phyloP scores from a whole-genome alignment of 64 coral and sea anemone genomes.

The Stichodactyla helianthus region DNA sequence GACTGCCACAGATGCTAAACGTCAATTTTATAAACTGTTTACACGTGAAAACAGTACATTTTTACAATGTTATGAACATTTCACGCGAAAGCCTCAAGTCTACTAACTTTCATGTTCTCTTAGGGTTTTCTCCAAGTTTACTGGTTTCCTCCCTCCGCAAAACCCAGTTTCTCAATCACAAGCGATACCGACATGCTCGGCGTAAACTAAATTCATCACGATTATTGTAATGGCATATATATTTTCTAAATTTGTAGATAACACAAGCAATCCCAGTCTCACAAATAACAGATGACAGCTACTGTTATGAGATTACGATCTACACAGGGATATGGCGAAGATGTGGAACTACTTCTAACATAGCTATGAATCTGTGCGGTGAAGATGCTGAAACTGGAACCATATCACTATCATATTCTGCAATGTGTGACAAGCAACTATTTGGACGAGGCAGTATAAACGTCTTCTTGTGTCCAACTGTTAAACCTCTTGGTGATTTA shows the following conservation, averaged over 20 bases:
- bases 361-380: constrained; percentile 66
- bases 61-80: too few species aligned
- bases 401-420: constrained; percentile 54
- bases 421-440: constrained; percentile 78
- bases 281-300: constrained; percentile 3
- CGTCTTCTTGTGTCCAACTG: constrained; percentile 28
- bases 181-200: too few species aligned
- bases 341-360: constrained; percentile 80
- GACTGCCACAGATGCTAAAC: too few species aligned
- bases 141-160: too few species aligned
- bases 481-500: constrained; percentile 41
- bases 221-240: too few species aligned
- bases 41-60: too few species aligned
- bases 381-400: constrained; percentile 58
- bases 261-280: constrained; percentile 30
- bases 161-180: too few species aligned
- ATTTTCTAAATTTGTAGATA: constrained; percentile 32
- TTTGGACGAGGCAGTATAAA: constrained; percentile 80
- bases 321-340: constrained; percentile 80
- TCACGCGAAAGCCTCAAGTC: too few species aligned
- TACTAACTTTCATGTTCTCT: too few species aligned
- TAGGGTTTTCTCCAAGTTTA: too few species aligned
- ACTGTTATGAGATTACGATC: constrained; percentile 68
- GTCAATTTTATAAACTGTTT: too few species aligned
- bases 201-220: too few species aligned